Evolutionary conservation across 2,797 vertebrate species (phyloP), one percentile per base, ranked within the genome.

Genomic region (Rhodeus uyekii): DNA sequence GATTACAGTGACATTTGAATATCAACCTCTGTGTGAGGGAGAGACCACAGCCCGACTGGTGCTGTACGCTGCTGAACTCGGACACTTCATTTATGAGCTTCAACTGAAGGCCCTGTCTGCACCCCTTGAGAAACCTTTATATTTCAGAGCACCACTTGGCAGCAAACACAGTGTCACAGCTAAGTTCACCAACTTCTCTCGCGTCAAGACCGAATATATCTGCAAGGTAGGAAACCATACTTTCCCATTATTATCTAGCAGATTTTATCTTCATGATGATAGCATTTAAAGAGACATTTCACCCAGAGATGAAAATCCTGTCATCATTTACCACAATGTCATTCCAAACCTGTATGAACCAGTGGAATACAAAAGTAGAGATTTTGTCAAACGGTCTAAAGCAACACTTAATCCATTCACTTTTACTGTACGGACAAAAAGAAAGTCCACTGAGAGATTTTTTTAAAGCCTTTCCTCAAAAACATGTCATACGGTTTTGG

Each of bases 121-220:
- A 7, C 90, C 87, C 6, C 91, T 89, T 0, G 96, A 97, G 89
- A 94, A 95, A 82, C 90, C 94, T 0, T 86, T 97, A 38, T 50
- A 91, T 89, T 96, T 97, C 92, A 93, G 68, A 50, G 81, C 94
- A 2, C 84, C 81, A 0, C 92, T 98, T 77, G 97, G 96, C 82
- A 93, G 91, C 67, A 94, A 87, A 81, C 94, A 96, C 77, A 89
- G 74, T 4, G 22, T 92, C 84, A 75, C 78, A 1, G 90, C 95
- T 72, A 96, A 93, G 83, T 95, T 99, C 85, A 92, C 78, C 72
- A 98, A 94, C 90, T 96, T 94, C 2, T 93, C 93, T n/a, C 92
- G 88, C 0, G 86, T 87, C 88, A 96, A 91, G 92, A 89, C 94
- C 0, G 95, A 97, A 9, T 98, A 96, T 84, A 76, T 69, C 19